A percentile compares a stretch with the other conserved stretches of the same genome.
Conservation (phyloP, 2,113 vertebrate species). For the Siniperca chuatsi region DNA sequence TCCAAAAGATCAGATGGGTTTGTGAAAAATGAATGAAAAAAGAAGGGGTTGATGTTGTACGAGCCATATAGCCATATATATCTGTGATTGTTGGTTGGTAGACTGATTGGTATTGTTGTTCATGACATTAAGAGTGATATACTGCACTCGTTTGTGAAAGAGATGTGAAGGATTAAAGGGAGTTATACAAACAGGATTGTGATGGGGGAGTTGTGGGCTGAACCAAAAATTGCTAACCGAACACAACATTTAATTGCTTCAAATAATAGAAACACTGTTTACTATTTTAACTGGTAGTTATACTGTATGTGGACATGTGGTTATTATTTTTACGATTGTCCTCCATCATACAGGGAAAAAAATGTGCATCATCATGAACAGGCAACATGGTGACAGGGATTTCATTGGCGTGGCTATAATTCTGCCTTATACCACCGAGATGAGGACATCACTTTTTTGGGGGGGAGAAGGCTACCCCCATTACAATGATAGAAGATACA, state of each 20-base stretch:
- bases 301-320: neutral
- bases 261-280: neutral
- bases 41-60: neutral
- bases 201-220: neutral
- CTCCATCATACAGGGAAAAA: neutral
- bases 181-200: neutral
- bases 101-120: neutral
- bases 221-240: neutral
- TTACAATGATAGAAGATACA: conserved; percentile 8
- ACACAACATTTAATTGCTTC: neutral
- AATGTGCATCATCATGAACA: neutral
- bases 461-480: neutral
- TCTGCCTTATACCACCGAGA: neutral
- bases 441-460: neutral
- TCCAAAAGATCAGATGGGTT: neutral
- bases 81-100: neutral
- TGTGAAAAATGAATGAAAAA: neutral
- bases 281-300: neutral
- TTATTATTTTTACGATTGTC: neutral
- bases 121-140: neutral
- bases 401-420: neutral
- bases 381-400: neutral
- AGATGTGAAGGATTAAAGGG: neutral
- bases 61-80: neutral
- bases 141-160: neutral